Conservation (phyloP, 2,797 vertebrate species). For the Anguilla obscura region DNA sequence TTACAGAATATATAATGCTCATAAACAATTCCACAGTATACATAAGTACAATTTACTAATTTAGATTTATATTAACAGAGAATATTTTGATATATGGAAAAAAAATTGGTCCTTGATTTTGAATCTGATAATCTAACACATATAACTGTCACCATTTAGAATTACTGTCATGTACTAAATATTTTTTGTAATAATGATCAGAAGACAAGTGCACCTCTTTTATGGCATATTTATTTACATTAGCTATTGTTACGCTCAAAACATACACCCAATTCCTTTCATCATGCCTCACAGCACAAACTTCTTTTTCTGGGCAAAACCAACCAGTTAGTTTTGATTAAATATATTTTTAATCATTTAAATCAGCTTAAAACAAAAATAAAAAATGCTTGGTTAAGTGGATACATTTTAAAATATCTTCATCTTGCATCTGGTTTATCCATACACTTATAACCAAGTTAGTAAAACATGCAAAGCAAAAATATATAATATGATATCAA, state of each 20-base stretch:
- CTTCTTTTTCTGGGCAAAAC: conserved; percentile 55
- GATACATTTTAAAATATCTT: conserved; percentile 51
- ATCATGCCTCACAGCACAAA: conserved; percentile 58
- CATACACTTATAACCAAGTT: conserved; percentile 58
- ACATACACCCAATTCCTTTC: conserved; percentile 56
- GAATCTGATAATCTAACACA: not conserved
- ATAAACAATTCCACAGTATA: not conserved
- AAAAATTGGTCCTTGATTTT: not conserved
- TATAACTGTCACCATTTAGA: not conserved
- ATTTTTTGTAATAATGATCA: conserved; percentile 34
- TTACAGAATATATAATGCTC: not conserved
- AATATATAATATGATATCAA: conserved; percentile 57
- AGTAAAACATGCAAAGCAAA: conserved; percentile 72
- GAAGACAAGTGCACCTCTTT: conserved; percentile 58
- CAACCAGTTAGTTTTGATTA: conserved; percentile 60
- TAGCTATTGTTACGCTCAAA: conserved; percentile 63
- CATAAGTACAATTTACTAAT: not conserved
- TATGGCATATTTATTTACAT: conserved; percentile 78
- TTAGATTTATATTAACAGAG: not conserved
- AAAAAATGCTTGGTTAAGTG: conserved; percentile 38
- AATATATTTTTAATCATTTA: conserved; percentile 49
- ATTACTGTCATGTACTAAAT: not conserved
- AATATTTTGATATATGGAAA: not conserved
- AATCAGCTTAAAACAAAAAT: conserved; percentile 46
- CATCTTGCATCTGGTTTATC: conserved; percentile 55